phyloP scores from a whole-genome alignment of 1,140 invertebrate species.

The Apolygus lucorum region DNA sequence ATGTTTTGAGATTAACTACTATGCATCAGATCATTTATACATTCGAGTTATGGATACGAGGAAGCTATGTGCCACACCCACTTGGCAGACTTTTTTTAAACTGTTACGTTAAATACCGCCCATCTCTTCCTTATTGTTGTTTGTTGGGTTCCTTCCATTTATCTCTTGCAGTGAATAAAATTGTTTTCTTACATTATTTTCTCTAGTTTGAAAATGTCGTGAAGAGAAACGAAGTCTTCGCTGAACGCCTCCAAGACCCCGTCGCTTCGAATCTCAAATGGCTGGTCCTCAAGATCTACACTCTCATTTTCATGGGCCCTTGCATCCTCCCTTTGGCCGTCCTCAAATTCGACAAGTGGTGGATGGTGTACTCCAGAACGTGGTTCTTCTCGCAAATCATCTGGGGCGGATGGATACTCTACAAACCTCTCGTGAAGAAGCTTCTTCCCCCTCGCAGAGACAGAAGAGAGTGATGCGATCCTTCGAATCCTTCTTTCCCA shows the following conservation, averaged over 20 bases:
- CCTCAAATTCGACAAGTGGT: slow-evolving; percentile 57
- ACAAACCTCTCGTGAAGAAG: slow-evolving; percentile 41
- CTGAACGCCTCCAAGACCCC: slow-evolving; percentile 35
- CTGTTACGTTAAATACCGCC: too few relatives aligned
- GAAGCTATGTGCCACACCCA: too few relatives aligned
- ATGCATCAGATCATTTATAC: too few relatives aligned
- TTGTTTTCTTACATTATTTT: too few relatives aligned
- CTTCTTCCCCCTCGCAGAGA: slow-evolving; percentile 31
- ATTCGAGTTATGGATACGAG: too few relatives aligned
- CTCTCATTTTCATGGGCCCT: slow-evolving; percentile 76
- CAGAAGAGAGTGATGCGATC: neutral
- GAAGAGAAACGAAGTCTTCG: slow-evolving; percentile 43
- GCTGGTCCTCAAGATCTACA: slow-evolving; percentile 61
- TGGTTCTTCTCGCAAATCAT: slow-evolving; percentile 56
- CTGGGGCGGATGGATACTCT: slow-evolving; percentile 51
- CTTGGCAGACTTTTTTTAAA: too few relatives aligned
- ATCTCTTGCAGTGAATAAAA: too few relatives aligned
- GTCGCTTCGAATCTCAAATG: slow-evolving; percentile 33
- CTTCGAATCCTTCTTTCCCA: neutral
- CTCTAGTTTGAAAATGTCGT: slow-evolving; percentile 47
- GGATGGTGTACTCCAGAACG: slow-evolving; percentile 48
- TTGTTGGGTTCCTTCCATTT: neutral
- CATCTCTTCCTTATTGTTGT: neutral
- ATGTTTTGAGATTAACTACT: too few relatives aligned
- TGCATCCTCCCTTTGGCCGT: slow-evolving; percentile 70